Evolutionary conservation across 2,113 vertebrate genomes (phyloP).

Genomic region (Dinomys branickii): DNA sequence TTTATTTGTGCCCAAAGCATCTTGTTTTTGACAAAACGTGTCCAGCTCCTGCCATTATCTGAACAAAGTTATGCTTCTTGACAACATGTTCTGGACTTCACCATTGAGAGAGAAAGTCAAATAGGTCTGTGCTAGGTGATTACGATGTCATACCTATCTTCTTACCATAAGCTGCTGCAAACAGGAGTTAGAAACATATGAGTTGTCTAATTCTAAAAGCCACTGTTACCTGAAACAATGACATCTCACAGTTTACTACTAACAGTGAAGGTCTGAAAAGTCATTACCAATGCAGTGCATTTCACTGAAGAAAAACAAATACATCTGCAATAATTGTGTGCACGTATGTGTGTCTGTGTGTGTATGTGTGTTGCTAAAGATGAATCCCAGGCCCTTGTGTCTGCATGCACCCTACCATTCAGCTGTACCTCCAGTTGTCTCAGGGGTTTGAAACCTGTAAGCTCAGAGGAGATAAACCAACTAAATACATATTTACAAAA

Average conservation of each 20-base stretch:
- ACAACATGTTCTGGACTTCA: conserved; percentile 31
- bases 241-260: background rate
- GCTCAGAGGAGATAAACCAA: background rate
- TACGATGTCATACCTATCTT: background rate
- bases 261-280: conserved; percentile 34
- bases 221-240: conserved; percentile 1
- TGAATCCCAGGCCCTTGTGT: background rate
- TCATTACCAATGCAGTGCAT: background rate
- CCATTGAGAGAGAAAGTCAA: background rate
- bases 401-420: too few species aligned
- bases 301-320: conserved; percentile 35
- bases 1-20: conserved; percentile 25
- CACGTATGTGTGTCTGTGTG: background rate
- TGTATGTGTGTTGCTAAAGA: background rate
- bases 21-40: conserved; percentile 35
- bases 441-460: background rate
- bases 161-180: conserved; percentile 40
- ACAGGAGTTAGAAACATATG: background rate
- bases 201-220: conserved; percentile 43
- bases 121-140: background rate
- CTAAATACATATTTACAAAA: background rate
- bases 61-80: conserved; percentile 43
- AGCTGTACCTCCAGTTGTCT: background rate
- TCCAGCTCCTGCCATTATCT: background rate
- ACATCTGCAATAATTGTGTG: background rate